Conservation (phyloP, 2,113 vertebrate species). For the Triplophysa dalaica region DNA sequence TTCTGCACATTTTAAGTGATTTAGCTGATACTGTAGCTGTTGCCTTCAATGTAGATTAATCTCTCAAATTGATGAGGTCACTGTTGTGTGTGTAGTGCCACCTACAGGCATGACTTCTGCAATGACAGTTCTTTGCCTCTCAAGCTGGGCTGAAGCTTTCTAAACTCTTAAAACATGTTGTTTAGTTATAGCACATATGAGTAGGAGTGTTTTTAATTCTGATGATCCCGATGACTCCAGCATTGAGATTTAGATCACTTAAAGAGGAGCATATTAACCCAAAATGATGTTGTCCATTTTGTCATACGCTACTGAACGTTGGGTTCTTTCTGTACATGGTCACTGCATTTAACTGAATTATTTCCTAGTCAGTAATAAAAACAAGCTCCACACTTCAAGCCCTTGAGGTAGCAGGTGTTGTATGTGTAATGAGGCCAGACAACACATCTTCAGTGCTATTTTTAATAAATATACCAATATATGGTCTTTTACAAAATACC, state of each 20-base stretch:
- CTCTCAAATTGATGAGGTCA: conserved; percentile 35
- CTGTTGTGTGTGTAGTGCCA: conserved; percentile 33
- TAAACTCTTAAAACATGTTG: background rate
- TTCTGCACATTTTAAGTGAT: conserved; percentile 14
- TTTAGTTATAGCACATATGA: background rate
- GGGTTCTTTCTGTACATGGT: background rate
- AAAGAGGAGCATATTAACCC: background rate
- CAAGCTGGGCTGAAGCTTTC: background rate
- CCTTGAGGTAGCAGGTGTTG: conserved; percentile 54
- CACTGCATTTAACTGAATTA: conserved; percentile 1
- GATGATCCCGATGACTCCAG: conserved; percentile 21
- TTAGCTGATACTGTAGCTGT: conserved; percentile 7
- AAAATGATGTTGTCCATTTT: background rate
- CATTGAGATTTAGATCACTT: conserved; percentile 12
- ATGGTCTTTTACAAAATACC: background rate
- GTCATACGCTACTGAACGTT: background rate
- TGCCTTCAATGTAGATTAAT: background rate
- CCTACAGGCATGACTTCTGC: conserved; percentile 8
- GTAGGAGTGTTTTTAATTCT: background rate
- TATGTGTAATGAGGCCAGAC: conserved; percentile 21
- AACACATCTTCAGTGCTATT: conserved; percentile 15
- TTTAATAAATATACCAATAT: conserved; percentile 32
- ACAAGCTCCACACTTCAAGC: conserved; percentile 34
- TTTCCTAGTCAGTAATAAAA: conserved; percentile 12
- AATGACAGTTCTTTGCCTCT: background rate